A percentile compares a stretch with the other conserved stretches of the same genome.
phyloP scores from a whole-genome alignment of 2,113 vertebrate genomes.

The Colinus virginianus region DNA sequence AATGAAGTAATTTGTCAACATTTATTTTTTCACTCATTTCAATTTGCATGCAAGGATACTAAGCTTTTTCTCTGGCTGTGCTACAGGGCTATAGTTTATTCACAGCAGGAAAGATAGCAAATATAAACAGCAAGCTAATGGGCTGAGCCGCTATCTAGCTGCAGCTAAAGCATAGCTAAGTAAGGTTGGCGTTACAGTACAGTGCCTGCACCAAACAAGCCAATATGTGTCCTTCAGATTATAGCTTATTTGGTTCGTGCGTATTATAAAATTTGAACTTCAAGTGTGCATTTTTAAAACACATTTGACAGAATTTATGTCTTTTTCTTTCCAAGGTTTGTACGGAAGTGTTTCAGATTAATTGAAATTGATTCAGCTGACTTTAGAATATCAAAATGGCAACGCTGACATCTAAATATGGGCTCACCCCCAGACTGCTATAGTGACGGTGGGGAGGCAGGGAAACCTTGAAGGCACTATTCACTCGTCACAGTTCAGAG shows the following conservation, averaged over 20 bases:
- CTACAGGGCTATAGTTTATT: conserved; percentile 49
- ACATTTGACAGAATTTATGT: neutral
- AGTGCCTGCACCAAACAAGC: conserved; percentile 42
- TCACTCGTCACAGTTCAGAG: neutral
- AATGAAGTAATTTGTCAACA: conserved; percentile 44
- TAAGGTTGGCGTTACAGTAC: conserved; percentile 18
- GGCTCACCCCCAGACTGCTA: neutral
- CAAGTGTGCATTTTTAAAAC: neutral
- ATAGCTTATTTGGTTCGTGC: neutral
- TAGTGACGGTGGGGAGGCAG: neutral
- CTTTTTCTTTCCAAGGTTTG: neutral
- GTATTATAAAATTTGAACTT: neutral
- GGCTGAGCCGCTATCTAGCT: conserved; percentile 25
- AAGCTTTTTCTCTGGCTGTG: conserved; percentile 46
- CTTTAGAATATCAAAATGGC: neutral
- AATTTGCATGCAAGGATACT: conserved; percentile 37
- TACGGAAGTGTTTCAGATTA: neutral
- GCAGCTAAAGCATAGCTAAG: conserved; percentile 20
- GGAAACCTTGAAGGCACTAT: neutral
- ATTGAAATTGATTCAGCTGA: neutral
- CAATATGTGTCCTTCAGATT: neutral
- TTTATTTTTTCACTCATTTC: conserved; percentile 33
- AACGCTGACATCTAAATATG: neutral
- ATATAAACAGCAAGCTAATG: conserved; percentile 64
- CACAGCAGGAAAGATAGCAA: conserved; percentile 59